phyloP scores from a whole-genome alignment of 2,113 vertebrate species.

The Pygoscelis antarcticus region DNA sequence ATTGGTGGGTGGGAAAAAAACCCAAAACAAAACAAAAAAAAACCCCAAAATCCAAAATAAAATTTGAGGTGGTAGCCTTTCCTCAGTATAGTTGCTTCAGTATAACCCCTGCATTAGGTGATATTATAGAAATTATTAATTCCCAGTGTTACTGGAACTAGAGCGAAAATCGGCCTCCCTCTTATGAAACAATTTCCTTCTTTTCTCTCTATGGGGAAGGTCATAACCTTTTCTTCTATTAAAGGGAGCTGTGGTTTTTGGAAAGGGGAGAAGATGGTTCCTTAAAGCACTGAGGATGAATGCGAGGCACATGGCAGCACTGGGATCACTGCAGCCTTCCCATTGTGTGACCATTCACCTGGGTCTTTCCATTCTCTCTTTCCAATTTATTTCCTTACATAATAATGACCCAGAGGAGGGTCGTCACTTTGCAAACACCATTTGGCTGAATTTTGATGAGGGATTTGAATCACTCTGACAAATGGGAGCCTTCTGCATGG shows the following conservation, averaged over 20 bases:
- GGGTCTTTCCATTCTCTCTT: constrained; percentile 13
- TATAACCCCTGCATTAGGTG: background rate
- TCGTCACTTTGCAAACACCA: constrained; percentile 15
- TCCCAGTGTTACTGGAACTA: background rate
- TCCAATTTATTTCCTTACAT: constrained; percentile 55
- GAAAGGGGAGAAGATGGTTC: background rate
- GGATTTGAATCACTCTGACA: constrained; percentile 42
- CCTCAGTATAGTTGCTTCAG: background rate
- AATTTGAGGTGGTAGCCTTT: background rate
- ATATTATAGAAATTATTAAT: background rate
- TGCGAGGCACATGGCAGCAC: background rate
- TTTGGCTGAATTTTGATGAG: constrained; percentile 64
- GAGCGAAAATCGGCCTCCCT: background rate
- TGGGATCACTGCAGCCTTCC: background rate
- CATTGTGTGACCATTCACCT: constrained; percentile 18
- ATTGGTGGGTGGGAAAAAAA: background rate
- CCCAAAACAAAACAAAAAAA: background rate
- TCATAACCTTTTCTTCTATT: background rate
- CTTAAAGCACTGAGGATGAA: background rate
- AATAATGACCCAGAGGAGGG: constrained; percentile 63
- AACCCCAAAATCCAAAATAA: background rate
- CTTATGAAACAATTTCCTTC: background rate
- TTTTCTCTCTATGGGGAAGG: background rate
- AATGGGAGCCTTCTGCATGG: constrained; percentile 50
- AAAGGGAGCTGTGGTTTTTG: background rate